Evolutionary conservation across 1,140 invertebrate species (phyloP), one percentile per base, ranked within the genome.

Genomic region (Drosophila sturtevanti): DNA sequence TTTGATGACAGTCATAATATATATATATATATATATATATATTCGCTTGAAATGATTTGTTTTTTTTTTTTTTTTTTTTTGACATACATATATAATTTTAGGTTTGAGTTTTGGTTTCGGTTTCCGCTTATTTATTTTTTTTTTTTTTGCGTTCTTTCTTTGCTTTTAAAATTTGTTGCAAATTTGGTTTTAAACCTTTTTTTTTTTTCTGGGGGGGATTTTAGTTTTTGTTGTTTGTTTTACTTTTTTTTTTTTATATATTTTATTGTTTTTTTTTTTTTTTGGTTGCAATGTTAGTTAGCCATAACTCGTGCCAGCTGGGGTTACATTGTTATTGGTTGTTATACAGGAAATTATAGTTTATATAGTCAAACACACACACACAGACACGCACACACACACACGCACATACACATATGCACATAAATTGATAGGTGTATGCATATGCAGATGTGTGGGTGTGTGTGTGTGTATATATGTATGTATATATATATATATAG

Each of bases 241-340:
- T 62, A 54, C 10, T 41, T 21, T 21, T 59, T 61, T 34, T 69
- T 51, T 59, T 48, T 48, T 37, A 12, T 38, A 52, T 68, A 48
- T 31, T 62, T 62, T 79, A 27, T 55, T 75, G 31, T 51, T 55
- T 60, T 64, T 65, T 52, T 59, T 52, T 54, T 44, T 71, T 61
- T 55, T 55, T 63, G 54, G 68, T 74, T 44, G 78, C 6, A 6
- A 31, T 6, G 27, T 31, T 31, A 31, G 27, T 31, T 89, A 81
- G 81, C 86, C 86, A 91, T 91, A 92, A 91, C 85, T 93, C 92
- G 93, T 94, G 93, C 93, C 93, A 93, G 93, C 93, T 93, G 93
- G 93, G 93, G 93, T 93, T 91, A 91, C 89, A 91, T 69, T 84
- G 79, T 56, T 55, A 24, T 55, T 31, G 52, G 27, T 55, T 31